Conservation (phyloP, 2,888 invertebrate species). For the Dryobotodes eremita region DNA sequence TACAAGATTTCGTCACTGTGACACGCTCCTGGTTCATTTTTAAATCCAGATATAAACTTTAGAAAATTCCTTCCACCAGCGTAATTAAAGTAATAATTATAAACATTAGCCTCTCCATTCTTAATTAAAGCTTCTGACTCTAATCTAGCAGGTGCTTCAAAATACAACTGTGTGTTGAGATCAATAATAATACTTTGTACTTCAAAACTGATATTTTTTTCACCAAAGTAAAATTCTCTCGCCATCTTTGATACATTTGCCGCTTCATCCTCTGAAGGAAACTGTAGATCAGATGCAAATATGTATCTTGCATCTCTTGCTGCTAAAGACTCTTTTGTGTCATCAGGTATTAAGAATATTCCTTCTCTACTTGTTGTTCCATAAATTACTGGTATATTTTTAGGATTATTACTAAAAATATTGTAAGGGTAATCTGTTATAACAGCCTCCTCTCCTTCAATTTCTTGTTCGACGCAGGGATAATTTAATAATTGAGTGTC, state of each 20-base stretch:
- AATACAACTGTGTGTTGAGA: slow-evolving; percentile 84
- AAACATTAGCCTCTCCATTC: slow-evolving; percentile 73
- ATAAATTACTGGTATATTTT: slow-evolving; percentile 76
- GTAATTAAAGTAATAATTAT: slow-evolving; percentile 84
- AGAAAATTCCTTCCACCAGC: slow-evolving; percentile 81
- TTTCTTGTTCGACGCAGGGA: slow-evolving; percentile 83
- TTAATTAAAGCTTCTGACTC: slow-evolving; percentile 76
- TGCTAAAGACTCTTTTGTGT: slow-evolving; percentile 71
- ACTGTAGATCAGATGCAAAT: slow-evolving; percentile 84
- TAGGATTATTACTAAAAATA: slow-evolving; percentile 76
- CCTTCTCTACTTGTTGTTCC: slow-evolving; percentile 85
- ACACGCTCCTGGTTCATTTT: slow-evolving; percentile 77
- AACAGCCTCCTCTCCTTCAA: slow-evolving; percentile 79
- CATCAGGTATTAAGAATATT: slow-evolving; percentile 70
- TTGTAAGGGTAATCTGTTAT: slow-evolving; percentile 84
- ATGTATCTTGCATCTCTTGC: slow-evolving; percentile 79
- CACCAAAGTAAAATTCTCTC: slow-evolving; percentile 85
- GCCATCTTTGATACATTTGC: slow-evolving; percentile 73
- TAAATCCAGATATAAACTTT: slow-evolving; percentile 75
- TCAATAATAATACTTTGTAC: slow-evolving; percentile 79
- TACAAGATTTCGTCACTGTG: slow-evolving; percentile 87
- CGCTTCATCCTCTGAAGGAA: slow-evolving; percentile 78
- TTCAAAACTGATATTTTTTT: slow-evolving; percentile 83
- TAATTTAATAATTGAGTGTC: slow-evolving; percentile 83
- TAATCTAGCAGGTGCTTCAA: slow-evolving; percentile 82